Base-by-base conservation (phyloP, 1,140 invertebrate genomes). In the Aphidius ervi region DNA sequence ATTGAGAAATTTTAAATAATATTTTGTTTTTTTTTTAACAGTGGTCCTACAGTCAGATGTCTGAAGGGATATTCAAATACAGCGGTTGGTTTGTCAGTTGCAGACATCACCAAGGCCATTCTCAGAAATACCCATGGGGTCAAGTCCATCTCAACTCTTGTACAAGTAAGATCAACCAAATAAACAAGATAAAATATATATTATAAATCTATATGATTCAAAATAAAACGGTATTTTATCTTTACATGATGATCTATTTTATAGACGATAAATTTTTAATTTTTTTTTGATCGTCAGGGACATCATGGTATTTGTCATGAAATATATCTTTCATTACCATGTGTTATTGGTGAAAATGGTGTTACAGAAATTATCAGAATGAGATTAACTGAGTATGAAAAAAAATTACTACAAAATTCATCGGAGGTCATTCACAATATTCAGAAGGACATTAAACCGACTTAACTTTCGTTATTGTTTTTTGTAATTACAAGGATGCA, bases 281-380 rank as follows among this genome's bases (percentile, higher is more conserved):
- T 56, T 54, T 16, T 65, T 6, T 54, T 5, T 2, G 8, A 63
- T 59, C 39, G 52, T 68, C 58, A 86, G 84, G 83, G 83, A 39
- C 76, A 84, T 47, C 81, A 86, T 63, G 81, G 78, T 9, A 80
- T 87, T 55, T 74, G 80, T n/a, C 64, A 82, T 5, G 85, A 87
- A 39, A 77, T 84, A 16, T 86, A 82, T 64, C 68, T 86, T 10
- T 85, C 83, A 0, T 67, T 87, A n/a, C 85, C 85, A 5, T 82
- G 81, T 55, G 71, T 78, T 7, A 49, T 86, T 16, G 85, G 84
- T 8, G 78, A 81, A 43, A 79, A 80, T 61, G 85, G 85, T 6
- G 67, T 86, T 53, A 80, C 75, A n/a, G 76, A 84, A 58, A 72
- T 87, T 37, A 69, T 86, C 5, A 75, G 82, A 54, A 78, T 84